A percentile compares a stretch with the other conserved stretches of the same genome.
Evolutionary conservation across 1,140 invertebrate genomes (phyloP).

Genomic region (Archegozetes longisetosus): DNA sequence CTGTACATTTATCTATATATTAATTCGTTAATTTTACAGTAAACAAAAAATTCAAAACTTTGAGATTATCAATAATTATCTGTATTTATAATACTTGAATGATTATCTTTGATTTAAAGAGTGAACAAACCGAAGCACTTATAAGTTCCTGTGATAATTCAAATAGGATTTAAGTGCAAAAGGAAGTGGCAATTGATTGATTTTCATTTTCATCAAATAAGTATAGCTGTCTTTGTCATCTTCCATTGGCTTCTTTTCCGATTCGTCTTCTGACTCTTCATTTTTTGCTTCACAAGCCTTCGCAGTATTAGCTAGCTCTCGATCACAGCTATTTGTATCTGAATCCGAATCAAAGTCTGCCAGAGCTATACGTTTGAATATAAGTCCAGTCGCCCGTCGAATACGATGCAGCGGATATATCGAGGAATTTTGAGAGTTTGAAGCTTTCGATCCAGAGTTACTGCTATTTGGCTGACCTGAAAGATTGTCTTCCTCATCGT

Average conservation of each 20-base stretch:
- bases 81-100: too few species aligned
- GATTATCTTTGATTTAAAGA: too few species aligned
- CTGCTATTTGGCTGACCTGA: not conserved
- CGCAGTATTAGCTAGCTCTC: conserved; percentile 2
- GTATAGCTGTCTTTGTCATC: conserved; percentile 19
- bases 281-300: not conserved
- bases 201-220: conserved; percentile 35
- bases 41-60: too few species aligned
- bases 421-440: not conserved
- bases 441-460: not conserved
- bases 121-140: not conserved
- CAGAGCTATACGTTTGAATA: conserved; percentile 17
- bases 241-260: conserved; percentile 10
- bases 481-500: not conserved
- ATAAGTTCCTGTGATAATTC: conserved; percentile 31
- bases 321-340: conserved; percentile 12
- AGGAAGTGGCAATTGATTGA: conserved; percentile 37
- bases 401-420: not conserved
- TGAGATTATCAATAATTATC: too few species aligned
- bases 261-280: not conserved
- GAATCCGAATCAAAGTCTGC: conserved; percentile 18
- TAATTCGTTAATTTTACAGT: too few species aligned
- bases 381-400: conserved; percentile 7
- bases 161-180: conserved; percentile 37
- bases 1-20: too few species aligned